A percentile compares a stretch with the other conserved stretches of the same genome.
phyloP scores from a whole-genome alignment of 2,797 vertebrate genomes.

The Malurus leucopterus region DNA sequence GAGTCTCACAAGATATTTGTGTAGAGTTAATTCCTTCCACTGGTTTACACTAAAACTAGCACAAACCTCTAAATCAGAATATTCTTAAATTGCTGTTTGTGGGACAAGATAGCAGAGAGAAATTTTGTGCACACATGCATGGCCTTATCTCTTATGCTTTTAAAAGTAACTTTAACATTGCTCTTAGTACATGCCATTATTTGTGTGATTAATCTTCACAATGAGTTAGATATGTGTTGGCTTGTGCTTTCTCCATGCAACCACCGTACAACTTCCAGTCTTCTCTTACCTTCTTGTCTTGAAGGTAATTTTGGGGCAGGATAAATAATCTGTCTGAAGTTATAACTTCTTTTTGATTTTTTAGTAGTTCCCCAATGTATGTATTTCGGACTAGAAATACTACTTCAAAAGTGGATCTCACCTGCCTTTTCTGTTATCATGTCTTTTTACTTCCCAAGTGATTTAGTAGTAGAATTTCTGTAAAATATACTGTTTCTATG shows the following conservation, averaged over 20 bases:
- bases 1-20: too few relatives aligned
- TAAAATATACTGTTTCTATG: background rate
- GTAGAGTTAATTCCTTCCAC: too few relatives aligned
- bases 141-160: background rate
- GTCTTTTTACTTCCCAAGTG: background rate
- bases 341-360: background rate
- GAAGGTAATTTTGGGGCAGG: background rate
- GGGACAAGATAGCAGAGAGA: background rate
- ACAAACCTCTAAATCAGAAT: background rate
- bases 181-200: background rate
- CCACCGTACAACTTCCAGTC: background rate
- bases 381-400: background rate
- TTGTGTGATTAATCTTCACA: background rate
- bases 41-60: too few relatives aligned
- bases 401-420: background rate
- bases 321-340: background rate
- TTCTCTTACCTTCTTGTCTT: background rate
- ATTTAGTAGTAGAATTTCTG: background rate
- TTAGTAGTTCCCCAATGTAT: rapidly evolving
- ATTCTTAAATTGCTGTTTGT: background rate
- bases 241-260: background rate
- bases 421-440: background rate
- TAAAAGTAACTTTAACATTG: background rate
- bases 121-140: rapidly evolving
- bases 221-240: background rate